Evolutionary conservation across 2,113 vertebrate species (phyloP).

Genomic region (Engystomops pustulosus): DNA sequence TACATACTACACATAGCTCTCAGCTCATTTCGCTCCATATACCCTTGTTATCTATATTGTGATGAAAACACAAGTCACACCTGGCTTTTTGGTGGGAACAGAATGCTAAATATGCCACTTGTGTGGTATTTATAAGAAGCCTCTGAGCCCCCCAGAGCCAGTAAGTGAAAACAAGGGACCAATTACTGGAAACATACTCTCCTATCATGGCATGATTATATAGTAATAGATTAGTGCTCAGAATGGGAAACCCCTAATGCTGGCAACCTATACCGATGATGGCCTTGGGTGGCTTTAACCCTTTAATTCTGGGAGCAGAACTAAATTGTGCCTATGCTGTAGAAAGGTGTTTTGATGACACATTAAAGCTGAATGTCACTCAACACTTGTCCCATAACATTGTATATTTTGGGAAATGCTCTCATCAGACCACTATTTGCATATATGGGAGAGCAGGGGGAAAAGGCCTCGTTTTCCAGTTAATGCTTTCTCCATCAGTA

Average conservation of each 20-base stretch:
- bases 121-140: constrained; percentile 30
- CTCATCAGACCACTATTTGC: constrained; percentile 56
- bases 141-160: constrained; percentile 1
- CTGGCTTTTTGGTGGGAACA: constrained; percentile 40
- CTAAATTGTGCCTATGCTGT: background rate
- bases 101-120: constrained; percentile 45
- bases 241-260: background rate
- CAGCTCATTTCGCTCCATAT: constrained; percentile 3
- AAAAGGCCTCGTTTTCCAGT: constrained; percentile 49
- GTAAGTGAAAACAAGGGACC: background rate
- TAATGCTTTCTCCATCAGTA: constrained; percentile 58
- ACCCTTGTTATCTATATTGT: constrained; percentile 43
- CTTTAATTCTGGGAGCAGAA: background rate
- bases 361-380: constrained; percentile 50
- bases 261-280: background rate
- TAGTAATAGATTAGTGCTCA: background rate
- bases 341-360: constrained; percentile 52
- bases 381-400: constrained; percentile 12
- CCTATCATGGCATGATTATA: background rate
- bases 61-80: constrained; percentile 49
- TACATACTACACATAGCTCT: background rate
- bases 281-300: constrained; percentile 23
- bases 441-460: constrained; percentile 43
- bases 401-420: constrained; percentile 53
- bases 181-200: constrained; percentile 5